Evolutionary conservation across 2,888 invertebrate species (phyloP).

Genomic region (Didymodactylos carnosus): DNA sequence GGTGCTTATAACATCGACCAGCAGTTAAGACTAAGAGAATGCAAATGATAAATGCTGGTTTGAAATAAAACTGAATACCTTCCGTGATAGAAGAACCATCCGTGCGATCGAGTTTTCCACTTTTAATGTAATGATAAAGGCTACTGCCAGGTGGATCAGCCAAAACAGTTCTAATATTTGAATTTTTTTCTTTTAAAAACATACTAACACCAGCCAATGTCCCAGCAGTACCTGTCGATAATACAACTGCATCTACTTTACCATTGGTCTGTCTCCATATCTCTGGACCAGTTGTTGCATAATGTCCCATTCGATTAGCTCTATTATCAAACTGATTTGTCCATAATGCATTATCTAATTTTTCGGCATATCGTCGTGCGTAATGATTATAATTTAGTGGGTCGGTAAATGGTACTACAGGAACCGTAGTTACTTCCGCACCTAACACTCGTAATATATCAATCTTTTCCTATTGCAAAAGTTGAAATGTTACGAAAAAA

Average conservation of each 20-base stretch:
- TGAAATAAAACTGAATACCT: slow-evolving; percentile 15
- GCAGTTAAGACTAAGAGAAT: too few species aligned
- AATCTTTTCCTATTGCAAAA: slow-evolving; percentile 28
- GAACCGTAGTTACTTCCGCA: slow-evolving; percentile 27
- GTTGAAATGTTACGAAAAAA: background rate
- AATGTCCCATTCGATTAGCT: slow-evolving; percentile 29
- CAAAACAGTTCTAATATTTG: slow-evolving; percentile 23
- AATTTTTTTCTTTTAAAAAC: slow-evolving; percentile 31
- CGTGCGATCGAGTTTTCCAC: slow-evolving; percentile 28
- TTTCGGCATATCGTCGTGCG: slow-evolving; percentile 28
- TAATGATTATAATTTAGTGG: slow-evolving; percentile 32
- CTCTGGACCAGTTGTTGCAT: slow-evolving; percentile 33
- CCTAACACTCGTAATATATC: slow-evolving; percentile 28
- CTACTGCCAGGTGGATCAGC: slow-evolving; percentile 32
- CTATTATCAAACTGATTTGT: slow-evolving; percentile 35
- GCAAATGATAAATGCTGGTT: too few species aligned
- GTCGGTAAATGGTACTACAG: slow-evolving; percentile 29
- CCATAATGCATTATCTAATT: slow-evolving; percentile 31
- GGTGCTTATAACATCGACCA: too few species aligned
- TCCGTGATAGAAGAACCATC: slow-evolving; percentile 31
- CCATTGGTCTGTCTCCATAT: slow-evolving; percentile 32
- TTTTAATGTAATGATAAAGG: slow-evolving; percentile 29
- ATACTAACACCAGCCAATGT: slow-evolving; percentile 30
- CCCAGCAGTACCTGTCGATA: slow-evolving; percentile 33
- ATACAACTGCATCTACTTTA: slow-evolving; percentile 29